Percentiles rank a stretch among this genome's conserved stretches.
These are phyloP conservation scores for Eulemur coronatus DNA, from an alignment of 2,797 vertebrate genomes.

Conservation along the genomic window DNA sequence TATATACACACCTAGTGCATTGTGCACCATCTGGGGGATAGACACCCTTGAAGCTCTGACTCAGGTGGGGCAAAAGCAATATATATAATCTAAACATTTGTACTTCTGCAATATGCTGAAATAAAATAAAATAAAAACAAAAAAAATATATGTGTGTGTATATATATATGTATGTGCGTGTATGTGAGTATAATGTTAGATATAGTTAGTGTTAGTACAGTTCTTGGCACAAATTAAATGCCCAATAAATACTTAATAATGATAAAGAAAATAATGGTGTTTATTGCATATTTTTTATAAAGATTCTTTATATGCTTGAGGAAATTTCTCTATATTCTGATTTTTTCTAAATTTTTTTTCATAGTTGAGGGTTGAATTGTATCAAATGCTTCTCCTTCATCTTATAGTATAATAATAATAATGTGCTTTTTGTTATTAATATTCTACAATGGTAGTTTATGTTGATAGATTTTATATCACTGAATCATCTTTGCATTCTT, in stretches of 20 bases:
- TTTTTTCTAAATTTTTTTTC: background rate
- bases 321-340: background rate
- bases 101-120: too few species aligned
- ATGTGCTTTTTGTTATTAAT: background rate
- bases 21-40: too few species aligned
- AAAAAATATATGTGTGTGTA: background rate
- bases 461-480: background rate
- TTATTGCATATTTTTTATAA: background rate
- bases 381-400: background rate
- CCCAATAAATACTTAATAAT: background rate
- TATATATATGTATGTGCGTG: background rate
- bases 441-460: background rate
- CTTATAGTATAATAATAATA: background rate
- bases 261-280: background rate
- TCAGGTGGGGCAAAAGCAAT: too few species aligned
- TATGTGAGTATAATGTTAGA: background rate
- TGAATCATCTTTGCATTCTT: background rate
- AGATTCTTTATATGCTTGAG: background rate
- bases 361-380: background rate
- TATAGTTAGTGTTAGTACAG: too few species aligned
- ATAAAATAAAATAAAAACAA: too few species aligned
- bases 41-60: too few species aligned
- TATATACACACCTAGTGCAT: too few species aligned
- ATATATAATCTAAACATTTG: too few species aligned
- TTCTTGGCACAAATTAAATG: background rate